Evolutionary conservation across 92 coral and sea anemone species (phyloP).

Genomic region (Palythoa grandiflora): DNA sequence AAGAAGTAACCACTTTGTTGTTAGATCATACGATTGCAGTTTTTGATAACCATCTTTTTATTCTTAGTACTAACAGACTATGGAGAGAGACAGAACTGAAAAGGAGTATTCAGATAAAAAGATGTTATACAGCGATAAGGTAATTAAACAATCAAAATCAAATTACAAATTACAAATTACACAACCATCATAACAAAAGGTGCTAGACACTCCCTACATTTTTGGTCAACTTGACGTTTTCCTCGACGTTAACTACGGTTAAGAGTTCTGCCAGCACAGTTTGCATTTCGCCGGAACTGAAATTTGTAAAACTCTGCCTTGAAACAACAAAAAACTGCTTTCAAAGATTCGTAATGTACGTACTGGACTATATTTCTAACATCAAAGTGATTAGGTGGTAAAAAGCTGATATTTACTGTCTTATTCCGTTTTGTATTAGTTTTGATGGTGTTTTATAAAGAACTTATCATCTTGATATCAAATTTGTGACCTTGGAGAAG

Average conservation of each 20-base stretch:
- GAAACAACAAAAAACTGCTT: too few species aligned
- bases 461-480: constrained; percentile 12
- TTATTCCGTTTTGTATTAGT: background rate
- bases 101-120: background rate
- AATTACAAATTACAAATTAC: constrained; percentile 24
- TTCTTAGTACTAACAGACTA: constrained; percentile 36
- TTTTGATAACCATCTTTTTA: constrained; percentile 40
- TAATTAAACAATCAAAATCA: constrained; percentile 22
- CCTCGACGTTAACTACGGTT: background rate
- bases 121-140: constrained; percentile 15
- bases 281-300: background rate
- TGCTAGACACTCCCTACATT: constrained; percentile 2
- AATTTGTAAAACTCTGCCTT: background rate
- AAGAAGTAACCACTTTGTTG: background rate
- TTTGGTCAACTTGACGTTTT: background rate
- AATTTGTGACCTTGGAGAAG: background rate
- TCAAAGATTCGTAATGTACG: background rate
- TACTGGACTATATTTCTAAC: background rate
- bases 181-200: background rate
- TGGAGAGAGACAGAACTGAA: constrained; percentile 36
- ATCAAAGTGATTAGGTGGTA: background rate
- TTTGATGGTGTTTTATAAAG: constrained; percentile 14
- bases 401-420: background rate
- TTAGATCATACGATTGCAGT: background rate
- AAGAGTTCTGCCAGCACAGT: background rate